Evolutionary conservation across 2,113 vertebrate genomes (phyloP), one percentile per base, ranked within the genome.

Genomic region (Sigmodon hispidus): DNA sequence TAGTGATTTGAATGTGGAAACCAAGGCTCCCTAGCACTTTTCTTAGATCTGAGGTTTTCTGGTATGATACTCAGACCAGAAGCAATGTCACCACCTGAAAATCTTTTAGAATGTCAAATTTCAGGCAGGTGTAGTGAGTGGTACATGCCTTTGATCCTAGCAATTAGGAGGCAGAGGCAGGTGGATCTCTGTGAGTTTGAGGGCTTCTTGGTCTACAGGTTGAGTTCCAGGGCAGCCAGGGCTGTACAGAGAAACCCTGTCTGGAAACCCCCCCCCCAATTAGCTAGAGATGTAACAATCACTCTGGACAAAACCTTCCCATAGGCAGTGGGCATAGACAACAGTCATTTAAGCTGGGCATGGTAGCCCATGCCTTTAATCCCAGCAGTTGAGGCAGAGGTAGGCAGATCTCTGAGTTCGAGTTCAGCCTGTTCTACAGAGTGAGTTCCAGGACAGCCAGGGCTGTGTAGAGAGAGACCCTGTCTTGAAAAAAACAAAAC

Each of bases 41-140:
- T 15, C 24, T 75, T 92, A 89, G 24, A 76, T 15, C 11, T 67
- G 67, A 89, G 24, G n/a, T 83, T 89, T 76, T 36, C n/a, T 22
- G 43, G 29, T 87, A 55, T 81, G 55, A 40, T 67, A 22, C 24
- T 29, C 63, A 70, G 11, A 65, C 2, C 55, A 61, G 63, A 40
- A 92, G 12, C 45, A 95, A 21, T 63, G n/a, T 13, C n/a, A 48
- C 83, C 34, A 48, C 75, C 31, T 83, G 36, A 3, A n/a, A 88
- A 45, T n/a, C 29, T 94, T 76, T 77, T 57, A 85, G 48, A 88
- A 84, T 67, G n/a, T 50, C 80, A n/a, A 63, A 65, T 87, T 70
- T 87, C 29, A 91, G 15, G 48, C 29, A 19, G 48, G 48, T 50
- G 7, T 50, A 77, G 48, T 77, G 75, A 77, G 48, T 77, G 75